Base-by-base conservation (phyloP, 2,888 invertebrate species). In the Microplitis deprimator region DNA sequence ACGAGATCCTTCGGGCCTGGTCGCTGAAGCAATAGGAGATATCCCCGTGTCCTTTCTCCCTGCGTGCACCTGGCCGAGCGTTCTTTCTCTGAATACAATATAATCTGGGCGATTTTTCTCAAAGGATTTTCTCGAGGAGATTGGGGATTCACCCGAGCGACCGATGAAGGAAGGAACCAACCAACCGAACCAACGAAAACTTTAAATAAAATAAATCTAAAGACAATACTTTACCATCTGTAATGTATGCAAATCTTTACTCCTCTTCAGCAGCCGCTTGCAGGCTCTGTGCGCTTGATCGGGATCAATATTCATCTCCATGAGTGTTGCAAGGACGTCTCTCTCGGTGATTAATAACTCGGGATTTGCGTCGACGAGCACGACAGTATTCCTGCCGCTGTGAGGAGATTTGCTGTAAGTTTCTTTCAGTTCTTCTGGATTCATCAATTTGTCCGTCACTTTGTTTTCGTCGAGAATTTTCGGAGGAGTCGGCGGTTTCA, bases 281-380 rank as follows among this genome's bases (percentile, higher is more conserved):
- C 84, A 88, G 75, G 89, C 87, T 10, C 82, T 77, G 70, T 84
- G 81, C 41, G 86, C 86, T 80, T 85, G 83, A n/a, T 81, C 72
- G 4, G 87, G 87, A 59, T 84, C 79, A 41, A 89, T 83, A 68
- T 87, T 81, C 70, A 85, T 85, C 77, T 88, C 89, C 79, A 85
- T 79, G 50, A 89, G 80, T 10, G 87, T 87, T 1, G 82, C 79
- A n/a, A 89, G 81, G 17, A 89, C 80, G 75, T 88, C 88, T 20
- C 82, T 78, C 69, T 87, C 86, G 0, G 85, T 86, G 50, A 88
- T 73, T 7, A 85, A 73, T 50, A 88, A 78, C 65, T 88, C 87
- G 0, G 87, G 85, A 81, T 87, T 87, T 4, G 86, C 82, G n/a
- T 88, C 87, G 6, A 87, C 79, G 7, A 87, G 78, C 0, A 83